These are phyloP conservation scores for Scolopax bukidnonensis DNA, from an alignment of 2,797 vertebrate species.

Conservation along the genomic window DNA sequence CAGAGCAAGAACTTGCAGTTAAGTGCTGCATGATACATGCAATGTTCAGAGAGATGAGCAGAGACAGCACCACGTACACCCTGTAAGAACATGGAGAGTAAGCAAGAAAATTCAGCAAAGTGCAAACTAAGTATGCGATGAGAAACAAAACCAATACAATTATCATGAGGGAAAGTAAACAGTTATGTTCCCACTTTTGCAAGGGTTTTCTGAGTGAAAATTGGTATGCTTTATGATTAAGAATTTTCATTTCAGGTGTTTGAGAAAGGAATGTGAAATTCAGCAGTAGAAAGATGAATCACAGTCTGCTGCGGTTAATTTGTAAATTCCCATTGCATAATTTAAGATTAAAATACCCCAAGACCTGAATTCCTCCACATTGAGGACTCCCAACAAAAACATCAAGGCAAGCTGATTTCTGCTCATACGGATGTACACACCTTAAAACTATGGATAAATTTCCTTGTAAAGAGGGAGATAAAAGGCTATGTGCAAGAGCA, in stretches of 20 bases:
- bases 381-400: not conserved
- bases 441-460: not conserved
- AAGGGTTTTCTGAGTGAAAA: not conserved
- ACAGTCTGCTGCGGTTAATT: constrained; percentile 61
- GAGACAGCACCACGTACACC: not conserved
- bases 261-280: constrained; percentile 48
- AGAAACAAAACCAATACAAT: not conserved
- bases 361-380: not conserved
- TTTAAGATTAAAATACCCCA: not conserved
- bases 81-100: not conserved
- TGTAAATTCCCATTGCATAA: constrained; percentile 54
- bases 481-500: not conserved
- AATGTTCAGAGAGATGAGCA: not conserved
- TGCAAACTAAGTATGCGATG: not conserved
- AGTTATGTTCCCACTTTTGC: not conserved
- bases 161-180: constrained; percentile 1
- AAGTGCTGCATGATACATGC: not conserved
- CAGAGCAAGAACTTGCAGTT: not conserved
- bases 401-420: not conserved
- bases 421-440: accelerated
- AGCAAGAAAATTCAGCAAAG: not conserved
- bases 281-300: constrained; percentile 67
- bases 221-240: constrained; percentile 28
- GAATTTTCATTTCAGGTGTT: constrained; percentile 70
- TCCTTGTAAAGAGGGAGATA: not conserved